Evolutionary conservation across 37 sponge, comb jelly and placozoan species (phyloP).

Genomic region (Petrosia ficiformis): DNA sequence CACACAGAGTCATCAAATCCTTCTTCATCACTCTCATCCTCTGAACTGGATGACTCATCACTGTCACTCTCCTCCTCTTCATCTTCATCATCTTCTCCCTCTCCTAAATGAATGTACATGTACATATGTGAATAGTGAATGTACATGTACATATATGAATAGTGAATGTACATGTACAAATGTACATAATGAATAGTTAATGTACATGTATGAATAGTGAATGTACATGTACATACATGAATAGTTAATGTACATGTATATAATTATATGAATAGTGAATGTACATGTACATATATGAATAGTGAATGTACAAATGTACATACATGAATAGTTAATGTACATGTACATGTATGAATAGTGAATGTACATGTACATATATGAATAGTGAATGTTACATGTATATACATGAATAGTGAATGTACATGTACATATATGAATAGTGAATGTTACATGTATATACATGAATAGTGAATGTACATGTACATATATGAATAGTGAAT

Average conservation of each 20-base stretch:
- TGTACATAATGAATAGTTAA: too few relatives aligned
- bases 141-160: conserved; percentile 19
- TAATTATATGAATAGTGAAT: conserved; percentile 10
- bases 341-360: too few relatives aligned
- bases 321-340: not conserved
- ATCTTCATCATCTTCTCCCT: conserved; percentile 40
- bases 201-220: conserved; percentile 14
- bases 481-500: conserved; percentile 13
- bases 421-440: conserved; percentile 19
- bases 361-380: conserved; percentile 18
- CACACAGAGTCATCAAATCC: conserved; percentile 90
- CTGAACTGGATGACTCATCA: conserved; percentile 44
- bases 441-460: conserved; percentile 18
- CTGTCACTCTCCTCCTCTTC: conserved; percentile 76
- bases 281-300: conserved; percentile 21
- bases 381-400: not conserved
- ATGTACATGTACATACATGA: conserved; percentile 22
- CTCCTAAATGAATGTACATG: conserved; percentile 14
- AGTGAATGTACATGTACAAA: conserved; percentile 17
- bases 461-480: conserved; percentile 16
- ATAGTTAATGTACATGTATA: conserved; percentile 17
- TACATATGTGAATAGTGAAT: conserved; percentile 10
- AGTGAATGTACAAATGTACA: conserved; percentile 15
- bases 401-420: too few relatives aligned
- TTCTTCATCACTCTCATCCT: conserved; percentile 34